A percentile compares a stretch with the other conserved stretches of the same genome.
Conservation (phyloP, 2,888 invertebrate genomes). For the Polyommatus icarus region DNA sequence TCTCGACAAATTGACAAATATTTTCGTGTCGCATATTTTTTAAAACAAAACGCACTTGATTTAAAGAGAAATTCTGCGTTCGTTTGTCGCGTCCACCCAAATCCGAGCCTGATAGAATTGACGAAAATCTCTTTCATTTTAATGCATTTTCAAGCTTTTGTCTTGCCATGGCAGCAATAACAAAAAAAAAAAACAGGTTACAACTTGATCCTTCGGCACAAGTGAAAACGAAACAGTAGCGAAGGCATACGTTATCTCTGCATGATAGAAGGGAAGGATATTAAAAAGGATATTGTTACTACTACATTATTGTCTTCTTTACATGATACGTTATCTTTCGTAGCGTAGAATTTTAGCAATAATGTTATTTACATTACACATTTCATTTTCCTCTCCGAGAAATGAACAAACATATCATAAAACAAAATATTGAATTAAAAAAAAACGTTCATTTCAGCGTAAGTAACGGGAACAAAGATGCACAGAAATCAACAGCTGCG, state of each 20-base stretch:
- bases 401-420: neutral
- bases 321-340: too few relatives aligned
- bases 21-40: slow-evolving; percentile 6
- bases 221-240: too few relatives aligned
- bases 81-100: neutral
- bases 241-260: too few relatives aligned
- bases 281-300: too few relatives aligned
- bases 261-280: too few relatives aligned
- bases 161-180: too few relatives aligned
- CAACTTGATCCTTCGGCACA: too few relatives aligned
- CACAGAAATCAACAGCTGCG: neutral
- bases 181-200: too few relatives aligned
- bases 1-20: slow-evolving; percentile 26
- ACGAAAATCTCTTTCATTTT: neutral
- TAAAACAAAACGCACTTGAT: slow-evolving; percentile 10
- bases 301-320: too few relatives aligned
- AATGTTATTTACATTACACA: too few relatives aligned
- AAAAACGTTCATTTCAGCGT: neutral
- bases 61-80: neutral
- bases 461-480: neutral
- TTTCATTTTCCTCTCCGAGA: neutral
- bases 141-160: neutral
- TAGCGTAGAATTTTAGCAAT: too few relatives aligned
- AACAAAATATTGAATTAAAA: neutral
- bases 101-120: neutral